Evolutionary conservation across 2,888 invertebrate species (phyloP).

Genomic region (Cheilosia impressa): DNA sequence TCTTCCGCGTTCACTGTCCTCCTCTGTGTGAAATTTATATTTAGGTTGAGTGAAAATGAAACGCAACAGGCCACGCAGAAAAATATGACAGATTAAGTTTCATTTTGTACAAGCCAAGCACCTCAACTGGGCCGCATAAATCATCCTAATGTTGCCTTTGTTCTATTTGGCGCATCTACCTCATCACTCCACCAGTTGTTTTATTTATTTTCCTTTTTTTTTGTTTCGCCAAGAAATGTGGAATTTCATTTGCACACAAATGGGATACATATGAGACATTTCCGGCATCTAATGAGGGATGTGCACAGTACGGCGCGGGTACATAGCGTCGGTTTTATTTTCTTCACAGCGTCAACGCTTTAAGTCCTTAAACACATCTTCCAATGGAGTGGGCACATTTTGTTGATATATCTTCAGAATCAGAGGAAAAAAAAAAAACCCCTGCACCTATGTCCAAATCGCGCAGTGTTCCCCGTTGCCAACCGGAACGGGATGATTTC

Average conservation of each 20-base stretch:
- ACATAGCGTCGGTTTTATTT: too few relatives aligned
- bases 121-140: slow-evolving; percentile 24
- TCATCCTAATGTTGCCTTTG: slow-evolving; percentile 28
- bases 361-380: not conserved
- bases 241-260: slow-evolving; percentile 51
- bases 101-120: slow-evolving; percentile 7
- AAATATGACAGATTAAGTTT: slow-evolving; percentile 22
- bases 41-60: slow-evolving; percentile 14
- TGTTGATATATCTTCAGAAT: too few relatives aligned
- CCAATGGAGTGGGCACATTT: not conserved
- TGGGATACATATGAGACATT: slow-evolving; percentile 15
- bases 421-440: too few relatives aligned
- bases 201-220: not conserved
- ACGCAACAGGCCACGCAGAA: slow-evolving; percentile 28
- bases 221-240: not conserved
- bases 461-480: not conserved
- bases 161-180: not conserved
- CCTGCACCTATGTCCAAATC: not conserved
- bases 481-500: not conserved
- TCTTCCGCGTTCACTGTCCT: not conserved
- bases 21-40: not conserved
- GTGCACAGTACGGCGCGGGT: too few relatives aligned
- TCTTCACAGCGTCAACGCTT: not conserved
- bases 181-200: not conserved
- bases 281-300: slow-evolving; percentile 4